Evolutionary conservation across 2,797 vertebrate species (phyloP).

Genomic region (Centropyge bicolor): DNA sequence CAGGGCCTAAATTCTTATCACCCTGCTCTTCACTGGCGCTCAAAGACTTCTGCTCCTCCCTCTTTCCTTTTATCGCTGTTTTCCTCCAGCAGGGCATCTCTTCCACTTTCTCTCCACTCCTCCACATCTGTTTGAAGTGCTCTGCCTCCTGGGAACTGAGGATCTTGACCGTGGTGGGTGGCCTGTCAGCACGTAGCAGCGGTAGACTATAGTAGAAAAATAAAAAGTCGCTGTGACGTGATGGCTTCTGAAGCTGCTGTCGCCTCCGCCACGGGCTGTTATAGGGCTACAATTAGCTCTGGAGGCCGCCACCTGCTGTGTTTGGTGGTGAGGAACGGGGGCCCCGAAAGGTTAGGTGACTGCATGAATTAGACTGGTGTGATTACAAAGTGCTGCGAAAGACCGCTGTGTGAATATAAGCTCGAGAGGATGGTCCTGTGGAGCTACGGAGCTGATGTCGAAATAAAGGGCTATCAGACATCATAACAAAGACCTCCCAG

Average conservation of each 20-base stretch:
- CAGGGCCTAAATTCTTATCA: slow-evolving; percentile 41
- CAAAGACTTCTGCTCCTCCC: slow-evolving; percentile 43
- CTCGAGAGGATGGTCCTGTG: not conserved
- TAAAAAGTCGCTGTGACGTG: slow-evolving; percentile 29
- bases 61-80: slow-evolving; percentile 32
- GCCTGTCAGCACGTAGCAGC: slow-evolving; percentile 30
- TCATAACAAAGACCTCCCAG: slow-evolving; percentile 3
- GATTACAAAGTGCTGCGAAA: slow-evolving; percentile 34
- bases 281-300: slow-evolving; percentile 42
- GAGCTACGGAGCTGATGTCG: slow-evolving; percentile 7
- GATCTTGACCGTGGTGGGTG: slow-evolving; percentile 38
- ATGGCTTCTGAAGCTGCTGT: slow-evolving; percentile 56
- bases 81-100: slow-evolving; percentile 36
- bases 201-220: not conserved
- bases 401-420: slow-evolving; percentile 26
- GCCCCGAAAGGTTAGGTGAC: slow-evolving; percentile 62
- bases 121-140: slow-evolving; percentile 37
- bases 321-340: slow-evolving; percentile 18
- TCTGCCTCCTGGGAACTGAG: slow-evolving; percentile 31
- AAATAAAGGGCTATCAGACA: slow-evolving; percentile 22
- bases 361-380: slow-evolving; percentile 48
- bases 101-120: slow-evolving; percentile 34
- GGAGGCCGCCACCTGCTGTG: slow-evolving; percentile 53
- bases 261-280: not conserved
- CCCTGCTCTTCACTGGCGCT: slow-evolving; percentile 27